phyloP scores from a whole-genome alignment of 2,113 vertebrate species.

The Neotragus pygmaeus region DNA sequence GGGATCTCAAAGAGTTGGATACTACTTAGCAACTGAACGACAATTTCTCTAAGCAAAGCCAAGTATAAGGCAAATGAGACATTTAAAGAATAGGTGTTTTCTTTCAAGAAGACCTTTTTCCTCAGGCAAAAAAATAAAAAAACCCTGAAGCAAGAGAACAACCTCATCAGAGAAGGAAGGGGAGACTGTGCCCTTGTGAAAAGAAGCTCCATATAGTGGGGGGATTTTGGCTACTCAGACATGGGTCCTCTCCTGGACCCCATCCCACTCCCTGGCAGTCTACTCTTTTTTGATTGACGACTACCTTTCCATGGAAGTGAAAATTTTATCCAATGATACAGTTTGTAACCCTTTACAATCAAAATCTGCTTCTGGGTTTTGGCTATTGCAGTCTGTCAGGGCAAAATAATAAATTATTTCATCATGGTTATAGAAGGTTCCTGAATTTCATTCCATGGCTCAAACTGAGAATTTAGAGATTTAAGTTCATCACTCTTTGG shows the following conservation, averaged over 20 bases:
- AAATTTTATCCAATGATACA: background rate
- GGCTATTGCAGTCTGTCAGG: background rate
- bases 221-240: background rate
- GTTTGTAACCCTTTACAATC: background rate
- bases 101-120: background rate
- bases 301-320: background rate
- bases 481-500: background rate
- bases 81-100: background rate
- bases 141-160: background rate
- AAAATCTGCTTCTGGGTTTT: slow-evolving; percentile 14
- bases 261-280: background rate
- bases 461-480: background rate
- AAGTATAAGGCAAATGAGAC: background rate
- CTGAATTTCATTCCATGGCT: background rate
- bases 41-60: background rate
- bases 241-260: background rate
- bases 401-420: background rate
- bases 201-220: background rate
- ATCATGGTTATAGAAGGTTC: background rate
- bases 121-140: background rate
- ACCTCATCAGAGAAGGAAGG: background rate
- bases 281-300: background rate
- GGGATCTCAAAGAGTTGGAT: background rate
- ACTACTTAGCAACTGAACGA: background rate
- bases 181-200: background rate